A percentile compares a stretch with the other conserved stretches of the same genome.
Conservation (phyloP, 2,888 invertebrate genomes). For the Spodoptera exigua region DNA sequence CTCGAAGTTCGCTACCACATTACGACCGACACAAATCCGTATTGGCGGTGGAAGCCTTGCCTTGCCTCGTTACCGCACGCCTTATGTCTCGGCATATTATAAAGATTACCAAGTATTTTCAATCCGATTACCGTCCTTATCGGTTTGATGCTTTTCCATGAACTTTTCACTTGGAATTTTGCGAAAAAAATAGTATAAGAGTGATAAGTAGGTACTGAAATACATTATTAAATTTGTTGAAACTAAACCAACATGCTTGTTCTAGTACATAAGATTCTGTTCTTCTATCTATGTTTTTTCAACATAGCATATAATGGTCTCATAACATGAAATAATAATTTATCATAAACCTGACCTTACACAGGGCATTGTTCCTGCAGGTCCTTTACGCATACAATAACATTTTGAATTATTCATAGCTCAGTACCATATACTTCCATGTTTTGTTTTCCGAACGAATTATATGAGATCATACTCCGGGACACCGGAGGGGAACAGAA, state of each 20-base stretch:
- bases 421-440: slow-evolving; percentile 26
- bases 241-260: no score
- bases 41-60: slow-evolving; percentile 50
- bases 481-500: slow-evolving; percentile 15
- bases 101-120: slow-evolving; percentile 43
- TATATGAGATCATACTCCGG: slow-evolving; percentile 25
- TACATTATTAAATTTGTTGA: no score
- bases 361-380: slow-evolving; percentile 15
- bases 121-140: slow-evolving; percentile 48
- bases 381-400: slow-evolving; percentile 29
- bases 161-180: no score
- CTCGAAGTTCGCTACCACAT: slow-evolving; percentile 54
- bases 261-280: no score
- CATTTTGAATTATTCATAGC: slow-evolving; percentile 48
- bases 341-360: slow-evolving; percentile 33
- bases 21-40: slow-evolving; percentile 50
- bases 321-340: slow-evolving; percentile 20
- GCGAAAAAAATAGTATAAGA: no score
- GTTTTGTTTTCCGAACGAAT: slow-evolving; percentile 42
- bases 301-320: not conserved
- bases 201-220: no score
- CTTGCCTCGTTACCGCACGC: slow-evolving; percentile 33
- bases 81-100: slow-evolving; percentile 44
- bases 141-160: slow-evolving; percentile 23
- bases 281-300: no score